Percentiles rank a stretch among this genome's conserved stretches.
Evolutionary conservation across 2,113 vertebrate species (phyloP).

Genomic region (Hirundichthys speculiger): DNA sequence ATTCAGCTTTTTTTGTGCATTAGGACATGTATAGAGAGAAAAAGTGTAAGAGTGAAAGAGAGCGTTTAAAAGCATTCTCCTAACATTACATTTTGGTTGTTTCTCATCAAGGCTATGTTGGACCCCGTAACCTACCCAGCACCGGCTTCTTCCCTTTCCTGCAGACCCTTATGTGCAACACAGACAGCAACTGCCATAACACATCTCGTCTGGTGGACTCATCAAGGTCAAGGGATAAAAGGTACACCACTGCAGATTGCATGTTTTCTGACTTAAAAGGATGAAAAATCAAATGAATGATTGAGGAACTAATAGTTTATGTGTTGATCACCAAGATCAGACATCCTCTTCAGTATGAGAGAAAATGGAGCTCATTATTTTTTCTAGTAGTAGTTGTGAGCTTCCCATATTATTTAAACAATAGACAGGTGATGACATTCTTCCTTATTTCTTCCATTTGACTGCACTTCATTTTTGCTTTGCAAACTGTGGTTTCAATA

Average conservation of each 20-base stretch:
- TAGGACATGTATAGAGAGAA: too few relatives aligned
- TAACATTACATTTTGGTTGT: background rate
- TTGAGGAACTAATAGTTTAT: background rate
- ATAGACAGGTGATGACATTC: too few relatives aligned
- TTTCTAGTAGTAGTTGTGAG: too few relatives aligned
- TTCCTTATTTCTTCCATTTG: too few relatives aligned
- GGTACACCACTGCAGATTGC: slow-evolving; percentile 27
- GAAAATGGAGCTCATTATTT: too few relatives aligned
- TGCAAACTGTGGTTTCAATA: too few relatives aligned
- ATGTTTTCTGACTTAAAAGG: background rate
- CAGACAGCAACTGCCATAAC: slow-evolving; percentile 87
- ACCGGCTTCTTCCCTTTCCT: slow-evolving; percentile 93
- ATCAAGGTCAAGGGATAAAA: background rate
- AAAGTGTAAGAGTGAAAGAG: too few relatives aligned
- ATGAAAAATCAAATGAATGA: background rate
- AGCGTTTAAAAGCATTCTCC: background rate
- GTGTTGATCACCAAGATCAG: slow-evolving; percentile 7
- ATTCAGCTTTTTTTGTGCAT: too few relatives aligned
- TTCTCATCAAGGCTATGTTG: slow-evolving; percentile 86
- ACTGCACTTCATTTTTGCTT: too few relatives aligned
- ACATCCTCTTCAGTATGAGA: background rate
- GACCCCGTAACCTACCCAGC: slow-evolving; percentile 92
- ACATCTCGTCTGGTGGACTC: slow-evolving; percentile 71
- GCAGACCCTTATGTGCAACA: slow-evolving; percentile 91
- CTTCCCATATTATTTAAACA: too few relatives aligned